Conservation (phyloP, 2,113 vertebrate genomes). For the Astur gentilis region DNA sequence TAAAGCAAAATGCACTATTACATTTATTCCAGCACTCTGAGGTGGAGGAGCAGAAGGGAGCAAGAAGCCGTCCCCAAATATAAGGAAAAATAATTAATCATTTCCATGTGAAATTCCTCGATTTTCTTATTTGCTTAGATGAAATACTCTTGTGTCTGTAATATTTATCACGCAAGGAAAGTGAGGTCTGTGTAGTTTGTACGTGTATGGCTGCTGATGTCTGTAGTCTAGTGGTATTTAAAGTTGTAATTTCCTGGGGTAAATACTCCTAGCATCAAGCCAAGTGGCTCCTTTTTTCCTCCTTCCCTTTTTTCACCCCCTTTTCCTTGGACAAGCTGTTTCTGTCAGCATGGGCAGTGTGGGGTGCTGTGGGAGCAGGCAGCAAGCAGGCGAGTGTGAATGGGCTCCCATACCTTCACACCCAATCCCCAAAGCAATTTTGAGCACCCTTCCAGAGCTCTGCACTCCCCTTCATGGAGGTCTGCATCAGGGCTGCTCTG, state of each 20-base stretch:
- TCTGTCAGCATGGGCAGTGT: not conserved
- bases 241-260: not conserved
- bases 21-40: conserved; percentile 28
- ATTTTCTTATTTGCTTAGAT: conserved; percentile 40
- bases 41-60: not conserved
- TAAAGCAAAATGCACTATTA: conserved; percentile 44
- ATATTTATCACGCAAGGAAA: not conserved
- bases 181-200: not conserved
- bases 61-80: not conserved
- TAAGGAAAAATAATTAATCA: conserved; percentile 39
- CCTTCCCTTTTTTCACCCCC: not conserved
- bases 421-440: not conserved
- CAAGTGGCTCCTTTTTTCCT: not conserved
- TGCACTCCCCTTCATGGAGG: not conserved
- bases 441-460: not conserved
- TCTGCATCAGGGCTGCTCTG: not conserved
- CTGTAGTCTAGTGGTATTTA: not conserved
- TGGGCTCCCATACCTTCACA: not conserved
- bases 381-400: not conserved
- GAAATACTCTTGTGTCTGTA: not conserved
- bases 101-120: not conserved
- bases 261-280: not conserved
- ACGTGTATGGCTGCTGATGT: not conserved
- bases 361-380: not conserved
- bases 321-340: conserved; percentile 6